phyloP scores from a whole-genome alignment of 2,888 invertebrate genomes.

The Trichopoda pennipes region DNA sequence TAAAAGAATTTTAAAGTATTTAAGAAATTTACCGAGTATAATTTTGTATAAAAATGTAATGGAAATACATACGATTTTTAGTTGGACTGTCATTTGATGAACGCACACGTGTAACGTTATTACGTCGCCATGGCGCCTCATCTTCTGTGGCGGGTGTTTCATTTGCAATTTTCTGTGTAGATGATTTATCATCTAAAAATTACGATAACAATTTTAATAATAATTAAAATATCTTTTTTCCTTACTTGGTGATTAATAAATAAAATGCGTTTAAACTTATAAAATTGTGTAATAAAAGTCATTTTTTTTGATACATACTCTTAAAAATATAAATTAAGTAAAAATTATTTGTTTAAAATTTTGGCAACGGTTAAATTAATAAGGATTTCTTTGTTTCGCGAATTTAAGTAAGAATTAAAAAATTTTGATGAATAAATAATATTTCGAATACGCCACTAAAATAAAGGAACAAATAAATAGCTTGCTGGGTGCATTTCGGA shows the following conservation, averaged over 20 bases:
- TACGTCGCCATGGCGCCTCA: conserved; percentile 86
- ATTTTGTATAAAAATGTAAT: not conserved
- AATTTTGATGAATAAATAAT: no score
- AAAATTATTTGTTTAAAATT: no score
- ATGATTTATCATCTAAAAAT: conserved; percentile 74
- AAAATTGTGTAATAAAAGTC: no score
- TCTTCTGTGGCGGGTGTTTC: conserved; percentile 79
- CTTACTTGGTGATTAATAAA: not conserved
- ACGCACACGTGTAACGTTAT: conserved; percentile 83
- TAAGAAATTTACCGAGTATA: not conserved
- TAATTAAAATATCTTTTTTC: no score
- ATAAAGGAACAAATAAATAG: no score
- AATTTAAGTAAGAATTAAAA: no score
- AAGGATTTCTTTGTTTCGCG: no score
- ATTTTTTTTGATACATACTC: no score
- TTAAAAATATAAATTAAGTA: no score
- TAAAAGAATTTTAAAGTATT: conserved; percentile 61
- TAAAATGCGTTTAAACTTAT: conserved; percentile 22
- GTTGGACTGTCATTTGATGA: conserved; percentile 82
- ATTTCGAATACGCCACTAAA: no score
- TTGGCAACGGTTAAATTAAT: no score
- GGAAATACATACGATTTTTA: conserved; percentile 81
- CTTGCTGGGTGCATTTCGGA: no score
- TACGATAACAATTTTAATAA: conserved; percentile 28
- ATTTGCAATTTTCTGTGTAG: conserved; percentile 68